phyloP scores from a whole-genome alignment of 2,888 invertebrate genomes.

The Iselma pallidipennis region DNA sequence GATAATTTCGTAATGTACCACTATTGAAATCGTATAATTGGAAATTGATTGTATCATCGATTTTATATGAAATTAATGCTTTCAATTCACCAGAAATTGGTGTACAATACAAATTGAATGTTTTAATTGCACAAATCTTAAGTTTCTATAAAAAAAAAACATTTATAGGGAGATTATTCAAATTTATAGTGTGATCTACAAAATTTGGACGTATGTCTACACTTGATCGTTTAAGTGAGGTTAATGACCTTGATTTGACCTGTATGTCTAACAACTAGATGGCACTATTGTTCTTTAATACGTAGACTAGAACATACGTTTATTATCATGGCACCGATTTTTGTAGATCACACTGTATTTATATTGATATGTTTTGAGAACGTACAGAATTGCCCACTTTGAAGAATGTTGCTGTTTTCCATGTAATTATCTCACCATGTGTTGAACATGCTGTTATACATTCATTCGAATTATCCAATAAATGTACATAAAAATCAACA shows the following conservation, averaged over 20 bases:
- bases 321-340: no score
- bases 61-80: constrained; percentile 36
- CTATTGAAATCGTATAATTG: constrained; percentile 30
- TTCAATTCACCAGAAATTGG: constrained; percentile 25
- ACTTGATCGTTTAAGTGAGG: no score
- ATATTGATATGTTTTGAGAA: not conserved
- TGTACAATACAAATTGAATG: constrained; percentile 32
- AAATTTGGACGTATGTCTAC: no score
- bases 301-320: no score
- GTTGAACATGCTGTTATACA: constrained; percentile 61
- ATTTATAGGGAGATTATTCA: not conserved
- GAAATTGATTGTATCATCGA: constrained; percentile 25
- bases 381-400: constrained; percentile 42
- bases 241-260: no score
- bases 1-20: not conserved
- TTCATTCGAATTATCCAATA: constrained; percentile 52
- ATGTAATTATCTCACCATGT: constrained; percentile 60
- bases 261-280: no score
- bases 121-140: constrained; percentile 26
- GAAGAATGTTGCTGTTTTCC: constrained; percentile 61
- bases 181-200: no score
- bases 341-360: no score
- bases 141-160: constrained; percentile 34
- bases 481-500: constrained; percentile 59
- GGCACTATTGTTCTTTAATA: no score